Conservation (phyloP, 2,797 vertebrate genomes). For the Cichlasoma orientale region DNA sequence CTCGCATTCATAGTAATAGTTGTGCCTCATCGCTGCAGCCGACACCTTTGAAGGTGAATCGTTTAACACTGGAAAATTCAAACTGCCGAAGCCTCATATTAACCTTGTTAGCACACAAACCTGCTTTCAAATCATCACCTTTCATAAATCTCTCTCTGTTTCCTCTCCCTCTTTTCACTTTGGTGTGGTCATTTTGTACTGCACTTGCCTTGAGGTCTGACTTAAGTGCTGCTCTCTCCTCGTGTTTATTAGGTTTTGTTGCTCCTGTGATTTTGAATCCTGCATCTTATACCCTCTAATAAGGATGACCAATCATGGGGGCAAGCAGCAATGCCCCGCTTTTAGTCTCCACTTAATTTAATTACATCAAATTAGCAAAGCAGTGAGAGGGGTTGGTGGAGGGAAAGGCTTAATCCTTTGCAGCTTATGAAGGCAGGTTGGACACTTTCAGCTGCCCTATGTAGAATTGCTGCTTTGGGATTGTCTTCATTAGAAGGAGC, state of each 20-base stretch:
- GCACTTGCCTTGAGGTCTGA: slow-evolving; percentile 40
- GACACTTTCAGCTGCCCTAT: slow-evolving; percentile 64
- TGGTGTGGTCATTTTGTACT: slow-evolving; percentile 32
- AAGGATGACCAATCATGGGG: slow-evolving; percentile 71
- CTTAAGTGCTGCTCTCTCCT: slow-evolving; percentile 20
- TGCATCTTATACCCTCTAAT: slow-evolving; percentile 60
- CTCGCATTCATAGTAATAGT: too few relatives aligned
- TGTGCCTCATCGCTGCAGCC: too few relatives aligned
- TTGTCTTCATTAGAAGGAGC: slow-evolving; percentile 72
- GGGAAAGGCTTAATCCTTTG: slow-evolving; percentile 60
- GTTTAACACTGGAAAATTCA: too few relatives aligned
- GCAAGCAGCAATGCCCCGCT: slow-evolving; percentile 63
- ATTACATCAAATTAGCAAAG: slow-evolving; percentile 77
- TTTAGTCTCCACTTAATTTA: slow-evolving; percentile 76
- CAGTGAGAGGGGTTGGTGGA: slow-evolving; percentile 20
- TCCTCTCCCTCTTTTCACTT: neutral
- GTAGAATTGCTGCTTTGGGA: slow-evolving; percentile 61
- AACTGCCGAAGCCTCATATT: too few relatives aligned
- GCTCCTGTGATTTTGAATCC: slow-evolving; percentile 46
- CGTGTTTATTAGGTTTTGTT: slow-evolving; percentile 51
- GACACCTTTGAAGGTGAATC: too few relatives aligned
- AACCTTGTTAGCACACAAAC: neutral
- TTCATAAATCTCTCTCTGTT: neutral
- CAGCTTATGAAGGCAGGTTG: slow-evolving; percentile 74
- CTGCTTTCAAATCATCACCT: neutral